Percentiles rank a stretch among this genome's conserved stretches.
Conservation (phyloP, 2,113 vertebrate genomes). For the Gymnorhina tibicen region DNA sequence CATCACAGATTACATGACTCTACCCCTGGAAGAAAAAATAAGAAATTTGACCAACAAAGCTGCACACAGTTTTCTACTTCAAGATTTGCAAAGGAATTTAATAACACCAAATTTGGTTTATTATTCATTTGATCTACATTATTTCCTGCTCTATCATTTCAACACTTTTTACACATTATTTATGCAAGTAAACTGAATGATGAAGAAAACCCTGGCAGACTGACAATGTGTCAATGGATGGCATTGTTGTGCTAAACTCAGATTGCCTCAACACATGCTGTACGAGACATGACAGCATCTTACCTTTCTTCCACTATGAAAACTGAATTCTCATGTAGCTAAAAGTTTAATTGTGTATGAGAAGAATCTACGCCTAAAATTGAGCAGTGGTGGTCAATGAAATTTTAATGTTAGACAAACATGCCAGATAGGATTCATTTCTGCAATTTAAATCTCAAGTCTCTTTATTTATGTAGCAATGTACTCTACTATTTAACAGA, state of each 20-base stretch:
- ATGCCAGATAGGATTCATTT: background rate
- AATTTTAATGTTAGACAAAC: constrained; percentile 7
- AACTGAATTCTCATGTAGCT: background rate
- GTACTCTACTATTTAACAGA: background rate
- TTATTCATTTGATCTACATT: background rate
- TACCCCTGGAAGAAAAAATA: background rate
- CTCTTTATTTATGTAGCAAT: background rate
- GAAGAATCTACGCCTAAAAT: background rate
- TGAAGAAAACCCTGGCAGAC: background rate
- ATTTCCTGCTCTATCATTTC: background rate
- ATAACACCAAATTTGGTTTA: background rate
- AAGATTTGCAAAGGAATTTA: background rate
- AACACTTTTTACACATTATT: background rate
- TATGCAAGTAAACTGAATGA: background rate
- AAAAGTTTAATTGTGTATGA: background rate
- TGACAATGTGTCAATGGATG: background rate
- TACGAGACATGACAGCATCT: background rate
- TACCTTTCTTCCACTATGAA: background rate
- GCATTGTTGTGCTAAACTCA: background rate
- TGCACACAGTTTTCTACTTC: background rate
- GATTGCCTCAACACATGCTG: background rate
- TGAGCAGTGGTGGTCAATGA: background rate
- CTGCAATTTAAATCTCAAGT: constrained; percentile 9
- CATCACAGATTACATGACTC: background rate
- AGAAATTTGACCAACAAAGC: background rate